phyloP scores from a whole-genome alignment of 2,797 vertebrate genomes.

The Fundulus diaphanus region DNA sequence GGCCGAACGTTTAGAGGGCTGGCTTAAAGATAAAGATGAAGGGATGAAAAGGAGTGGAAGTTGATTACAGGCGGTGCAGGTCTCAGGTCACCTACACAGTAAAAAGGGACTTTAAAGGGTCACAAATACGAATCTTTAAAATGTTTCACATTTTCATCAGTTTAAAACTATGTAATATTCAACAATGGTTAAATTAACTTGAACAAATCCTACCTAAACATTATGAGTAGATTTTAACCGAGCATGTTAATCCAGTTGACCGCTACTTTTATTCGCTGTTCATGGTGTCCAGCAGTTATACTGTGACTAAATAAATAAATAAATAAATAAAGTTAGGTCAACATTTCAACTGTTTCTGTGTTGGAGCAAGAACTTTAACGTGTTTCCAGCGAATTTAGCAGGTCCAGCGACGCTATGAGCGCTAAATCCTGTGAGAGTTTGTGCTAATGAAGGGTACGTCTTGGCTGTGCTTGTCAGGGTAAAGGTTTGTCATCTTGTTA shows the following conservation, averaged over 20 bases:
- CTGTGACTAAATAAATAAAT: neutral
- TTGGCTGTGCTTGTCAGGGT: neutral
- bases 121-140: too few relatives aligned
- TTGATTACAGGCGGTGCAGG: conserved; percentile 60
- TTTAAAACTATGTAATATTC: neutral
- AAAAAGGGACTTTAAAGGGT: neutral
- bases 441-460: neutral
- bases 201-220: neutral
- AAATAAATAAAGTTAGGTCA: neutral
- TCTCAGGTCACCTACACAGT: conserved; percentile 9
- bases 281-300: neutral
- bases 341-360: neutral
- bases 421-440: neutral
- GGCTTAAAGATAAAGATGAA: conserved; percentile 29
- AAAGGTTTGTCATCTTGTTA: neutral
- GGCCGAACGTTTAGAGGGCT: neutral
- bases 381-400: neutral
- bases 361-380: neutral
- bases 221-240: neutral
- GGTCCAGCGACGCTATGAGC: neutral
- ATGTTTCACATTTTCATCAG: too few relatives aligned
- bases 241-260: neutral
- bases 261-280: neutral
- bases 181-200: too few relatives aligned
- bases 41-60: conserved; percentile 33